Evolutionary conservation across 2,888 invertebrate species (phyloP).

Genomic region (Tenthredo amoena): DNA sequence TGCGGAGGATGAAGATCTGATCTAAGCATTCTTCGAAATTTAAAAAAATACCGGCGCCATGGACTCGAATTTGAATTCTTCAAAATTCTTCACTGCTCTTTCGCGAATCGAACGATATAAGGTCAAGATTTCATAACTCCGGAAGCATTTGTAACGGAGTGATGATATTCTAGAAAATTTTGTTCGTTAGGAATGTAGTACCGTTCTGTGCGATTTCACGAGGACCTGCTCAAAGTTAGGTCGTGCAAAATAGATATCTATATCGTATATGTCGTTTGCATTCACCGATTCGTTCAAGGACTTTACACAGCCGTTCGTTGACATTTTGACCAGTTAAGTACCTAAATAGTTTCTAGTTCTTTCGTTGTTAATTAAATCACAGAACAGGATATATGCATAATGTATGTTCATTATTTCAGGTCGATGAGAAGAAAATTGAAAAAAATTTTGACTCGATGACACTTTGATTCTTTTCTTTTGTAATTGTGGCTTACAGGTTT

Average conservation of each 20-base stretch:
- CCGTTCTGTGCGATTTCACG: not conserved
- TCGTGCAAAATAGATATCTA: not conserved
- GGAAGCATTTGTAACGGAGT: too few relatives aligned
- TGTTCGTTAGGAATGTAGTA: not conserved
- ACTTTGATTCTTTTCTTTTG: not conserved
- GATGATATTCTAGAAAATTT: not conserved
- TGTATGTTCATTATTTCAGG: not conserved
- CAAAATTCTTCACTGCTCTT: too few relatives aligned
- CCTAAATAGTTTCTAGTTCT: not conserved
- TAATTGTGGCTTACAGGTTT: not conserved
- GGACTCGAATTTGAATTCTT: not conserved
- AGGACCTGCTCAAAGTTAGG: not conserved
- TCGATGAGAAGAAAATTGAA: not conserved
- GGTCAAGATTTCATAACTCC: too few relatives aligned
- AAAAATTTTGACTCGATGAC: not conserved
- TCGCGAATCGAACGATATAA: not conserved
- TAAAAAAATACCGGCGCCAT: not conserved
- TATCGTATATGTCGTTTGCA: not conserved
- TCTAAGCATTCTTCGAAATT: not conserved
- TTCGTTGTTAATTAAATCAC: not conserved
- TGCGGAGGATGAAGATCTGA: not conserved
- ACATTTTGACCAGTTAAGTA: not conserved
- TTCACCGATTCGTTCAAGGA: not conserved
- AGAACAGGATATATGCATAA: not conserved
- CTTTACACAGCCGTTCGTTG: not conserved